These are phyloP conservation scores for Porites rus DNA, from an alignment of 92 coral and sea anemone genomes.

Conservation along the genomic window DNA sequence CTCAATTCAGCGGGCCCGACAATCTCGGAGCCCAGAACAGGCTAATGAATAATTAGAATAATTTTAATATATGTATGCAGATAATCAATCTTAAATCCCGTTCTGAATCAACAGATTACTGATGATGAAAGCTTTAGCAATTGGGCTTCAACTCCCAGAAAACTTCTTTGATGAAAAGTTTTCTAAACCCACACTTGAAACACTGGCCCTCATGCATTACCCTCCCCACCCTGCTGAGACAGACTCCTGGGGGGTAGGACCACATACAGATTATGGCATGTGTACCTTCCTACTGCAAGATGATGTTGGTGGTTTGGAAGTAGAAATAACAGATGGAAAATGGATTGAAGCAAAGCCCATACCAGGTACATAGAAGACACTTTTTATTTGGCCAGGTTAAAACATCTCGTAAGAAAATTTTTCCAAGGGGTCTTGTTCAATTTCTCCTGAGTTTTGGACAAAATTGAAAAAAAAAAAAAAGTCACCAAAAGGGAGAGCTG, in stretches of 20 bases:
- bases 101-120: slow-evolving; percentile 11
- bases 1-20: too few species aligned
- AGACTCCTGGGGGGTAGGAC: slow-evolving; percentile 81
- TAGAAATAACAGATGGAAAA: slow-evolving; percentile 63
- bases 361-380: slow-evolving; percentile 51
- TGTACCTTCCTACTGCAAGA: slow-evolving; percentile 77
- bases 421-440: too few species aligned
- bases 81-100: too few species aligned
- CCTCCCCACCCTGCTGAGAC: slow-evolving; percentile 72
- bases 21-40: too few species aligned
- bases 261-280: slow-evolving; percentile 86
- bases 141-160: slow-evolving; percentile 48
- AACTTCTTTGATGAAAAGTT: slow-evolving; percentile 52
- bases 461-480: too few species aligned
- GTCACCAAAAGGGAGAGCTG: too few species aligned
- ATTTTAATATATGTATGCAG: not conserved
- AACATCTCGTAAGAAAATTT: too few species aligned
- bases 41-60: too few species aligned
- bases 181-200: slow-evolving; percentile 29
- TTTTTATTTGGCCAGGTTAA: too few species aligned
- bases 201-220: slow-evolving; percentile 72
- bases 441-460: too few species aligned
- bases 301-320: slow-evolving; percentile 83
- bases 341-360: slow-evolving; percentile 76
- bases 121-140: slow-evolving; percentile 55